These are phyloP conservation scores for Scaptomyza tumidula DNA, from an alignment of 2,888 invertebrate species.

Conservation along the genomic window DNA sequence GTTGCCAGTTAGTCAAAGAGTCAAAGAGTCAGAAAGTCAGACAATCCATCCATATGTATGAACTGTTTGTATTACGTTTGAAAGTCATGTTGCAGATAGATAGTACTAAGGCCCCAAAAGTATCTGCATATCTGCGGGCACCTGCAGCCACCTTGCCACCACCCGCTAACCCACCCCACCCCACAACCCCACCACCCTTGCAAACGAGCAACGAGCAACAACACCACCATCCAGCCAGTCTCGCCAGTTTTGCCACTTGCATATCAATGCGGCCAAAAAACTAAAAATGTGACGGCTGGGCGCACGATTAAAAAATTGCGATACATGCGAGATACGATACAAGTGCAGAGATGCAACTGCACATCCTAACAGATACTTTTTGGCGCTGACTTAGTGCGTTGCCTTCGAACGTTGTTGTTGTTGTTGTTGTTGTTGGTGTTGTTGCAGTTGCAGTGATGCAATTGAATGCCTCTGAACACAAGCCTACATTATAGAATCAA, in stretches of 20 bases:
- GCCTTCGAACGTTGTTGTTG: conserved; percentile 12
- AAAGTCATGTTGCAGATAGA: conserved; percentile 73
- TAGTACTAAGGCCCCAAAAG: conserved; percentile 32
- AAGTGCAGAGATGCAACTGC: conserved; percentile 65
- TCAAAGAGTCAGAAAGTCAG: conserved; percentile 18
- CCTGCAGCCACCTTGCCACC: conserved; percentile 44
- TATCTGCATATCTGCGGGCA: conserved; percentile 73
- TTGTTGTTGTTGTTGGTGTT: background rate
- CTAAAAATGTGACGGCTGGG: conserved; percentile 67
- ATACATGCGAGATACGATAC: conserved; percentile 44
- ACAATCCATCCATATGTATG: conserved; percentile 71
- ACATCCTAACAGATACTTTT: conserved; percentile 53
- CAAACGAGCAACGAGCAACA: conserved; percentile 9
- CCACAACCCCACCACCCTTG: background rate
- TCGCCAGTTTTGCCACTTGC: conserved; percentile 66
- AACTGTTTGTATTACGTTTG: conserved; percentile 77
- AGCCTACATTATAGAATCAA: conserved; percentile 61
- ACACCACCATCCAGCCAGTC: conserved; percentile 13
- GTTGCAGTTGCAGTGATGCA: conserved; percentile 47
- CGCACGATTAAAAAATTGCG: conserved; percentile 64
- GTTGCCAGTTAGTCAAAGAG: conserved; percentile 47
- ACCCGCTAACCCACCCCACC: background rate
- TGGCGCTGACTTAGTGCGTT: conserved; percentile 52
- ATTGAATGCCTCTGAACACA: conserved; percentile 59
- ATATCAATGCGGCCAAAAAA: conserved; percentile 74